A percentile compares a stretch with the other conserved stretches of the same genome.
phyloP scores from a whole-genome alignment of 2,797 vertebrate species.

The Eospalax fontanierii region DNA sequence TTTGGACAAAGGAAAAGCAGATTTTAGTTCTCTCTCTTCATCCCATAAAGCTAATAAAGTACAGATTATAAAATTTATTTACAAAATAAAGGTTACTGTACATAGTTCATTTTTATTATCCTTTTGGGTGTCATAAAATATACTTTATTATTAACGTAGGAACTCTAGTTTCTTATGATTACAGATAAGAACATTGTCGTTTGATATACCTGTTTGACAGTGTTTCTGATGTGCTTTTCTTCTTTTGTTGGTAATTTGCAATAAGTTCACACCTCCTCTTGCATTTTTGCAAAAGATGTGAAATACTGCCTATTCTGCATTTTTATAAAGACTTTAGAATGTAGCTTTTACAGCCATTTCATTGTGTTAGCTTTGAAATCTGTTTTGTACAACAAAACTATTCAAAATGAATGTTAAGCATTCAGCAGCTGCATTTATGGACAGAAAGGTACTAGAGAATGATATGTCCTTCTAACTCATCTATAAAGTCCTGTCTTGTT shows the following conservation, averaged over 20 bases:
- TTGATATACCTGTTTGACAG: constrained; percentile 67
- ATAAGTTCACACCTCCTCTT: constrained; percentile 87
- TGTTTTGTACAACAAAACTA: constrained; percentile 78
- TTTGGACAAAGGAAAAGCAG: constrained; percentile 49
- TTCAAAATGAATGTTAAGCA: constrained; percentile 82
- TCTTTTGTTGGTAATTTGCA: constrained; percentile 86
- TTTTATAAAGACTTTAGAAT: constrained; percentile 71
- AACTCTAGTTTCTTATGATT: constrained; percentile 61
- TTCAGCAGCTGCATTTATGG: constrained; percentile 75
- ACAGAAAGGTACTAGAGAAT: constrained; percentile 74
- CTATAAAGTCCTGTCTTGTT: constrained; percentile 76
- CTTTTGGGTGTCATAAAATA: constrained; percentile 71
- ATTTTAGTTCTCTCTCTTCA: constrained; percentile 43
- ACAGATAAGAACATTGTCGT: constrained; percentile 61
- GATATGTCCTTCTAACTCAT: constrained; percentile 78
- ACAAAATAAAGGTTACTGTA: constrained; percentile 67
- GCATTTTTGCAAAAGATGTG: constrained; percentile 88
- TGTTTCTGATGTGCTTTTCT: constrained; percentile 76
- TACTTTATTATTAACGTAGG: constrained; percentile 67
- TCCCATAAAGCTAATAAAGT: constrained; percentile 66
- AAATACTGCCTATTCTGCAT: constrained; percentile 81
- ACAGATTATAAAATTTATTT: constrained; percentile 72
- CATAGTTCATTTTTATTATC: constrained; percentile 75
- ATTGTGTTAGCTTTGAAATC: constrained; percentile 73
- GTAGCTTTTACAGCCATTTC: constrained; percentile 73